phyloP scores from a whole-genome alignment of 2,888 invertebrate genomes.

The Malthinus flaveolus region DNA sequence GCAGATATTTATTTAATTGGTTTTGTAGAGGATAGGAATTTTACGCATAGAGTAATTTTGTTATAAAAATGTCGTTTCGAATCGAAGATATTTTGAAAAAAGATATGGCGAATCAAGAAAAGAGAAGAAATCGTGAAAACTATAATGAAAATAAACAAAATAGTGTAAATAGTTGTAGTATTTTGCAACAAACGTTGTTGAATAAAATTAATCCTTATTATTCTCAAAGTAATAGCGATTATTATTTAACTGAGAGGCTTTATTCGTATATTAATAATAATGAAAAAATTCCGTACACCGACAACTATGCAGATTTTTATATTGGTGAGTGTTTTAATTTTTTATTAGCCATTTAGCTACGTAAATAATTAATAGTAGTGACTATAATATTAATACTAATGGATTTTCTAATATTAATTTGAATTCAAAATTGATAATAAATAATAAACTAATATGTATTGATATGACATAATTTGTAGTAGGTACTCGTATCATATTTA shows the following conservation, averaged over 20 bases:
- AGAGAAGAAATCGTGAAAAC: background rate
- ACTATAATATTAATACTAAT: too few relatives aligned
- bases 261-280: slow-evolving; percentile 24
- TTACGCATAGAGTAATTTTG: background rate
- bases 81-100: slow-evolving; percentile 47
- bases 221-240: slow-evolving; percentile 10
- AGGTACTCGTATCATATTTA: too few relatives aligned
- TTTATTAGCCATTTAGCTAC: too few relatives aligned
- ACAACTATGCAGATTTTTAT: slow-evolving; percentile 30
- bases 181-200: slow-evolving; percentile 38
- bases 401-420: too few relatives aligned
- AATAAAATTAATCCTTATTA: slow-evolving; percentile 34
- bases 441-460: background rate
- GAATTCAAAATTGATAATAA: too few relatives aligned
- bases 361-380: too few relatives aligned
- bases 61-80: slow-evolving; percentile 41
- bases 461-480: too few relatives aligned
- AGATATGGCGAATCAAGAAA: slow-evolving; percentile 11
- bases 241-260: slow-evolving; percentile 28
- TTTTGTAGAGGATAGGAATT: slow-evolving; percentile 17
- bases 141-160: background rate
- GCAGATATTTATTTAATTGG: slow-evolving; percentile 16
- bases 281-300: slow-evolving; percentile 30
- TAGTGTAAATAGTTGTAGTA: slow-evolving; percentile 28
- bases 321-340: slow-evolving; percentile 33